Base-by-base conservation (phyloP, 35 echinoderm and acorn worm genomes). In the Acanthaster planci region DNA sequence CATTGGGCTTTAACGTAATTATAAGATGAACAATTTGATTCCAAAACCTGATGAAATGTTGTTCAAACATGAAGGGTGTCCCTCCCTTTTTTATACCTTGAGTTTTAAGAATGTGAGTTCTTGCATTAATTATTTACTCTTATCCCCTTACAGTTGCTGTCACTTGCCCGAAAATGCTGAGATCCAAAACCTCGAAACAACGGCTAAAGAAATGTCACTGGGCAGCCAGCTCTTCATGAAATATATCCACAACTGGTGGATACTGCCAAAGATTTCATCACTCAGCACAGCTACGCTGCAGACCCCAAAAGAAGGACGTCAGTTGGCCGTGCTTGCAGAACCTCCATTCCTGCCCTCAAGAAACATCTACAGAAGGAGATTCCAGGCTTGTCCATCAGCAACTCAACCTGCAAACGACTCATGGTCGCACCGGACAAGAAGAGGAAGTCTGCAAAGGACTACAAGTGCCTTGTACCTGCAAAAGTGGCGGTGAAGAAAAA, bases 401-500 rank as follows among this genome's bases (percentile, higher is more conserved):
- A 79, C 26, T 57, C 75, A 1, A 52, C 67, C 37, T 64, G 50
- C 19, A 22, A 18, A 34, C 60, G 44, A 23, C 85, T 83, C 2
- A 52, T 85, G 15, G 23, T 51, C 10, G 27, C 80, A 2, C 80
- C 39, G 31, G 80, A 52, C 40, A 78, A 59, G 34, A 29, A 40
- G 22, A 58, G 83, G 14, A 52, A 81, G 37, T 67, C 56, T 16
- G 60, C 56, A 12, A 59, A 58, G 16, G 78, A 67, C 22, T 40
- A 67, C 27, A 34, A 60, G 0, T 39, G 47, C 50, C 37, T 37
- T 21, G 77, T 88, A 47, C 39, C 56, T 29, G 85, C 57, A 18
- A 79, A 79, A 8, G 78, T 89, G 51, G 36, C 81, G 18, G 19
- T 58, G 29, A 81, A 85, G 16, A 30, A 55, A 59, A 93, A 89